Base-by-base conservation (phyloP, 1,140 invertebrate species). In the Lordiphosa stackelbergi region DNA sequence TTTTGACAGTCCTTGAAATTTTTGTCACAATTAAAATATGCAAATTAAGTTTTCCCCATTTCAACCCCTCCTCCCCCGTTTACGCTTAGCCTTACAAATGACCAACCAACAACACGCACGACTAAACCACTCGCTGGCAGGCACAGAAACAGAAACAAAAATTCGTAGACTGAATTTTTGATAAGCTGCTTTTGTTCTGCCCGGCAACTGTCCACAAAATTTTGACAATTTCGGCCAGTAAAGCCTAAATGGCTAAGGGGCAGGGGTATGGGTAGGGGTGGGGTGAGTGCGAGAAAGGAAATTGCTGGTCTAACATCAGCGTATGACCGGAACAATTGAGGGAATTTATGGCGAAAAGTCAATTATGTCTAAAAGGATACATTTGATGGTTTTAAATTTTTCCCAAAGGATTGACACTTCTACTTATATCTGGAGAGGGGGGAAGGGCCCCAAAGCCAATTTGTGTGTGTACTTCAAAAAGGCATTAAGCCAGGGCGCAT, bases 301-400 rank as follows among this genome's bases (percentile, higher is more conserved):
- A 46, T 46, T 46, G 43, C 43, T 46, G 43, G 43, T 46, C 24
- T 34, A 46, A 46, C 28, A 31, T 31, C 28, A 31, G 28, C 7
- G 28, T 31, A 31, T 77, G 62, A 42, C 61, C 56, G 53, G 53
- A 66, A 64, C 70, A 73, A 69, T 79, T 73, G 73, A 66, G 56
- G 42, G 57, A 62, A 73, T 81, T 74, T 81, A 70, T 61, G 59
- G 74, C 66, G 57, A 66, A 78, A 74, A 74, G 74, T 73, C 74
- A 78, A 81, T 78, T 81, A 70, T 52, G 64, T 41, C 41, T 49
- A 49, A 53, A 48, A 48, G 13, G 42, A 38, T 9, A 36, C 36
- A 62, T 31, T 36, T 51, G 40, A 54, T 55, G 35, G 35, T 16
- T 65, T 64, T 60, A 46, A 64, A 58, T 54, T 46, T 31, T 47